Percentiles rank a stretch among this genome's conserved stretches.
Conservation (phyloP, 2,797 vertebrate species). For the Aplochiton taeniatus region DNA sequence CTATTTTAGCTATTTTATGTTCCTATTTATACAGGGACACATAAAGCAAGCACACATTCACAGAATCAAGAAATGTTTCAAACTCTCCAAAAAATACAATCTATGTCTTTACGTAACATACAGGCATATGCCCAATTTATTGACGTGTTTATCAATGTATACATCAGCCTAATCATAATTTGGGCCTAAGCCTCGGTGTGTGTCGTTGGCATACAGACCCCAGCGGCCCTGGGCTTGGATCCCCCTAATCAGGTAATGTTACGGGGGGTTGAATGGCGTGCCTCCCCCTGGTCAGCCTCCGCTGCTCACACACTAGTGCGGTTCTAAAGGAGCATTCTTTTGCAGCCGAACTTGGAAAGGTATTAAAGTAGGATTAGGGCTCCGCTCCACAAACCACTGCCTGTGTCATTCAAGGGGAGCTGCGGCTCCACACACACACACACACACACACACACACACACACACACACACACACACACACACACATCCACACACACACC, state of each 20-base stretch:
- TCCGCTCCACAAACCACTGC: slow-evolving; percentile 87
- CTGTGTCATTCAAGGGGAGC: slow-evolving; percentile 89
- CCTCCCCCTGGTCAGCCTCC: slow-evolving; percentile 73
- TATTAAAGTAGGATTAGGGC: slow-evolving; percentile 95
- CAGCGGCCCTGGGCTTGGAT: slow-evolving; percentile 52
- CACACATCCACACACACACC: slow-evolving; percentile 54
- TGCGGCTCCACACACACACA: slow-evolving; percentile 65
- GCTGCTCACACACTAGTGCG: slow-evolving; percentile 83
- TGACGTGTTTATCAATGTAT: slow-evolving; percentile 41
- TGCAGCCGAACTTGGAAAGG: slow-evolving; percentile 93
- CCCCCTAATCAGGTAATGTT: slow-evolving; percentile 83
- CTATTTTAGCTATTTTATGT: no score
- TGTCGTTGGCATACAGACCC: slow-evolving; percentile 44
- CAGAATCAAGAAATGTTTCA: no score
- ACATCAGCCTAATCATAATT: slow-evolving; percentile 47
- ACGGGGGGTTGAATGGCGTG: slow-evolving; percentile 75
- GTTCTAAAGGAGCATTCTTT: slow-evolving; percentile 91
- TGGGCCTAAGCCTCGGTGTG: slow-evolving; percentile 47
- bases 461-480: no score
- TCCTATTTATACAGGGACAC: no score
- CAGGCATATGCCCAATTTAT: slow-evolving; percentile 3
- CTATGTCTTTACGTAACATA: no score
- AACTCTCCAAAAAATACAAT: no score
- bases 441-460: no score
- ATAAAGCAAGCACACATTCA: no score